Evolutionary conservation across 2,797 vertebrate genomes (phyloP), one percentile per base, ranked within the genome.

Genomic region (Sebastes steindachneri): DNA sequence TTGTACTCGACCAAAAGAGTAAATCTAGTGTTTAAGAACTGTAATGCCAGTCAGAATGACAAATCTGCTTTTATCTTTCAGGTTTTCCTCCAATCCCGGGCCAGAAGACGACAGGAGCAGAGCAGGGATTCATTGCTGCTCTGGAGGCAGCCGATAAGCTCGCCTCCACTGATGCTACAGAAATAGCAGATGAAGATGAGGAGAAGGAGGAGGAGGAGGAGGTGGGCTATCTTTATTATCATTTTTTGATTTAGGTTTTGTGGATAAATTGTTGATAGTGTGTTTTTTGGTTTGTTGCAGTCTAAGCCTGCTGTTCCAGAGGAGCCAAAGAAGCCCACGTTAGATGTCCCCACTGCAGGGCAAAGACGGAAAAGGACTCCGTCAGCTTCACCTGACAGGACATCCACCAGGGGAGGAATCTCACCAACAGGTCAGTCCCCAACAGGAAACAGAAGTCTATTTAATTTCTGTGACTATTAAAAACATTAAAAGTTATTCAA

Each of bases 1-100:
- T 58, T 62, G 5, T 48, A 3, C 64, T 48, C 0, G 4, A 68
- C 5, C 29, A 68, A 48, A 41, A 35, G 29, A 60, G n/a, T 54
- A 21, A 19, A 45, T 77, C 4, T 57, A 3, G 8, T 1, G 8
- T 80, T 45, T 41, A 17, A 63, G 21, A 41, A 5, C 15, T 26
- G 28, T 26, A 4, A 8, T 15, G 5, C 14, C 6, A 41, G 37
- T 62, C 33, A 57, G 7, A 33, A 12, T 60, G 15, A 66, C 26
- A 11, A 9, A 57, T 37, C 62, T 23, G 10, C 23, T n/a, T 73
- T 29, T 25, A 3, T 76, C 83, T 35, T 37, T 4, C 90, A 99
- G 98, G 98, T 17, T 99, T 99, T 91, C 98, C 98, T 77, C 97
- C 98, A 1, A 97, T 99, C 88, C 98, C 98, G 48, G 98, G 98